phyloP scores from a whole-genome alignment of 2,888 invertebrate species.

The Odontocolon sp. region DNA sequence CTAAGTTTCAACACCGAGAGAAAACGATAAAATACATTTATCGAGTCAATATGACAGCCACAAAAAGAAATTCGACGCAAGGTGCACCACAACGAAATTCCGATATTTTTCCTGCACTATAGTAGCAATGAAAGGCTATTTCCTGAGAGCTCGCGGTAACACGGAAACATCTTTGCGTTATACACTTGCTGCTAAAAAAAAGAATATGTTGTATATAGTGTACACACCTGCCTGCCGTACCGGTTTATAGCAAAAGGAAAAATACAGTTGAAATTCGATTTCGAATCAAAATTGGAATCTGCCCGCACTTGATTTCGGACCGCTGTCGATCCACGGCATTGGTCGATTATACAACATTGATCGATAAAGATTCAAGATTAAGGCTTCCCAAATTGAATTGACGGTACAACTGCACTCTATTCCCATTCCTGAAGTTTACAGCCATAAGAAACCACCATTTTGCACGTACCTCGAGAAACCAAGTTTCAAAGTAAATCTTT shows the following conservation, averaged over 20 bases:
- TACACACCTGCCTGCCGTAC: not conserved
- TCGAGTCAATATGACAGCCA: no score
- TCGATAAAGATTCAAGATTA: no score
- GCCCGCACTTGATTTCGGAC: no score
- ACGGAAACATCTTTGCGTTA: not conserved
- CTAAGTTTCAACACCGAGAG: no score
- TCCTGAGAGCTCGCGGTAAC: not conserved
- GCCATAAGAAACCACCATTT: conserved; percentile 1
- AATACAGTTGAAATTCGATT: no score
- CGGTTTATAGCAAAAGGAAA: no score
- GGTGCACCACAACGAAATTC: conserved; percentile 19
- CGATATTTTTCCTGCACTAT: conserved; percentile 28
- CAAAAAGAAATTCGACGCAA: no score
- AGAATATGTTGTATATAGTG: not conserved
- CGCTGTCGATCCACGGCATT: no score
- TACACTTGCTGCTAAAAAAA: not conserved
- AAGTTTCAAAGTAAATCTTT: conserved; percentile 15
- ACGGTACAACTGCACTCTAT: not conserved
- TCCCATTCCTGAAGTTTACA: not conserved
- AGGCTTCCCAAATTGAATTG: no score
- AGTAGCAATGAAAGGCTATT: conserved; percentile 20
- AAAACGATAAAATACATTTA: no score
- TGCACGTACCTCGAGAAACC: conserved; percentile 18
- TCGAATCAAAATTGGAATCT: no score
- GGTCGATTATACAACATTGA: no score